Evolutionary conservation across 2,797 vertebrate genomes (phyloP).

Genomic region (Trichosurus vulpecula): DNA sequence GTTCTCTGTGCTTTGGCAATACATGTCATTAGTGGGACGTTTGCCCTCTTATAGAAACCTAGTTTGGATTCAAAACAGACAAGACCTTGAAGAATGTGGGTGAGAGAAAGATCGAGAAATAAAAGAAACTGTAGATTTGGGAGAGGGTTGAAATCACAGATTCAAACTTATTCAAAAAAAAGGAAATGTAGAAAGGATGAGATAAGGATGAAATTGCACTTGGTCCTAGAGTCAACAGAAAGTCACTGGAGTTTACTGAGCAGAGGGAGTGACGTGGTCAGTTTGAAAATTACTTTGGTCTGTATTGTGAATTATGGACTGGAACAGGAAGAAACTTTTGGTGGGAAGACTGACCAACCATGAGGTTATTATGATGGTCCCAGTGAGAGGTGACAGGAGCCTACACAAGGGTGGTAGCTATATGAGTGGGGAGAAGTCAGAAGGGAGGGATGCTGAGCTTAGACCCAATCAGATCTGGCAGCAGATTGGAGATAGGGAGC

Average conservation of each 20-base stretch:
- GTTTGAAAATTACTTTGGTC: neutral
- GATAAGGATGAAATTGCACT: neutral
- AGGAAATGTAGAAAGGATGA: neutral
- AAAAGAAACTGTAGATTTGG: neutral
- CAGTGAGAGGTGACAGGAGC: neutral
- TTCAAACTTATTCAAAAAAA: neutral
- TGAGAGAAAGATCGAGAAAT: too few relatives aligned
- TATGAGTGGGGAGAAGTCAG: constrained; percentile 20
- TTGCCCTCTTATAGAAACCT: neutral
- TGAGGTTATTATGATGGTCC: neutral
- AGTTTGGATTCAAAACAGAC: neutral
- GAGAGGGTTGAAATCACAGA: neutral
- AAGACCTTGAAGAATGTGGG: neutral
- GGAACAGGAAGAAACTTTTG: neutral
- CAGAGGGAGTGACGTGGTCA: neutral
- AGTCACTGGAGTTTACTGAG: neutral
- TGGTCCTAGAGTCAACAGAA: neutral
- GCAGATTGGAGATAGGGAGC: neutral
- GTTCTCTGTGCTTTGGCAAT: neutral
- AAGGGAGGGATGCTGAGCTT: neutral
- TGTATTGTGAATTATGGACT: neutral
- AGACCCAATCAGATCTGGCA: neutral
- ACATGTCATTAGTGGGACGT: neutral
- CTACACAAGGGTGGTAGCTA: neutral
- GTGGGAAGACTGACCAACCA: neutral